Conservation (phyloP, 2,797 vertebrate species). For the Rhabdophis nuchalis region DNA sequence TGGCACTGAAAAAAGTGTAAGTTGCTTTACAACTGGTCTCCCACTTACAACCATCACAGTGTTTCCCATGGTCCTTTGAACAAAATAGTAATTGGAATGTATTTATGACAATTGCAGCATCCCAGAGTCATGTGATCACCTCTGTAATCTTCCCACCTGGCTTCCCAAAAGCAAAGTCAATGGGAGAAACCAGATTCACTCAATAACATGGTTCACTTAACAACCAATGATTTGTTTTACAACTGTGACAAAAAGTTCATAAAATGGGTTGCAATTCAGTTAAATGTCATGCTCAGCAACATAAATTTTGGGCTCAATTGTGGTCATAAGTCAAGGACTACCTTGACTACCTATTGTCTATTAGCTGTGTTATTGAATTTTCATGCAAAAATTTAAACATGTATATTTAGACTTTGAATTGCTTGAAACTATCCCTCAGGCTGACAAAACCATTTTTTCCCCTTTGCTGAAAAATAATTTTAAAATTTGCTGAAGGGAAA, state of each 20-base stretch:
- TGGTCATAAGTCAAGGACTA: neutral
- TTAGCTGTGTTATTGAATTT: neutral
- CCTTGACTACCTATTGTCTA: neutral
- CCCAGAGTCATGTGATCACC: neutral
- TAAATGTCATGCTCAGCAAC: neutral
- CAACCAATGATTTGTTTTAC: neutral
- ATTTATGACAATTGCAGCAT: neutral
- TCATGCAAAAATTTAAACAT: neutral
- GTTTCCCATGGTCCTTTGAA: neutral
- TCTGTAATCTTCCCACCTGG: neutral
- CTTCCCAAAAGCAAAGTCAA: neutral
- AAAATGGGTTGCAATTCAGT: neutral
- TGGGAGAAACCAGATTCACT: neutral
- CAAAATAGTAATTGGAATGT: neutral
- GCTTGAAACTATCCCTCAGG: neutral
- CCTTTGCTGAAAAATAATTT: neutral
- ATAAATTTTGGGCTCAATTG: neutral
- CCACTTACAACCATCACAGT: neutral
- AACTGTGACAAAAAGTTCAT: neutral
- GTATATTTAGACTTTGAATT: neutral
- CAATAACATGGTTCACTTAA: neutral
- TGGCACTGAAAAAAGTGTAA: neutral
- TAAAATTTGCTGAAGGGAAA: no score
- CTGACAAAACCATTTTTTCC: neutral
- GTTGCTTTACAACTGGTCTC: neutral